Evolutionary conservation across 2,113 vertebrate genomes (phyloP).

Genomic region (Strigops habroptila): DNA sequence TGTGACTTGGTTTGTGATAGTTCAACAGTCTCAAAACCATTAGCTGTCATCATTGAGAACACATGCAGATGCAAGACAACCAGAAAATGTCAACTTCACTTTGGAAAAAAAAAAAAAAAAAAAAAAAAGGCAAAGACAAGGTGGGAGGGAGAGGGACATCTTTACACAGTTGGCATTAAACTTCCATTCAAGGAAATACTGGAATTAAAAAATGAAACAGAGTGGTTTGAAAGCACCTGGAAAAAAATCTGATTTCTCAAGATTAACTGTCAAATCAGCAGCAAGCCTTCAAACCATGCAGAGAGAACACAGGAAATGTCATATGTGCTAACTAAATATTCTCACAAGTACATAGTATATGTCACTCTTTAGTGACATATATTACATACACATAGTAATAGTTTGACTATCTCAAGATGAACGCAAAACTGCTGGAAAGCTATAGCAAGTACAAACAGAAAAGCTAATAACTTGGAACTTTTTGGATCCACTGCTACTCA

Average conservation of each 20-base stretch:
- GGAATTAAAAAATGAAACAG: background rate
- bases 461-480: background rate
- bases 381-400: background rate
- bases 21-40: background rate
- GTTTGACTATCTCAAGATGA: background rate
- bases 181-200: background rate
- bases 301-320: background rate
- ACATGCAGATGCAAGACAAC: background rate
- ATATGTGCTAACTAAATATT: background rate
- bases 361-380: background rate
- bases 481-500: background rate
- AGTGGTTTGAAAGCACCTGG: background rate
- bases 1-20: background rate
- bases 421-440: background rate
- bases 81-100: background rate
- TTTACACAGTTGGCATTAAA: background rate
- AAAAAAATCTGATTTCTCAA: background rate
- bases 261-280: background rate
- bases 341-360: background rate
- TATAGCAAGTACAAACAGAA: background rate
- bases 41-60: background rate
- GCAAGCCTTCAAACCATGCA: background rate
- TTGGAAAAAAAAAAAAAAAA: background rate
- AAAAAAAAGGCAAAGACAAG: background rate
- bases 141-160: background rate